Base-by-base conservation (phyloP, 2,888 invertebrate species). In the Spatulosminthurus flaviceps region DNA sequence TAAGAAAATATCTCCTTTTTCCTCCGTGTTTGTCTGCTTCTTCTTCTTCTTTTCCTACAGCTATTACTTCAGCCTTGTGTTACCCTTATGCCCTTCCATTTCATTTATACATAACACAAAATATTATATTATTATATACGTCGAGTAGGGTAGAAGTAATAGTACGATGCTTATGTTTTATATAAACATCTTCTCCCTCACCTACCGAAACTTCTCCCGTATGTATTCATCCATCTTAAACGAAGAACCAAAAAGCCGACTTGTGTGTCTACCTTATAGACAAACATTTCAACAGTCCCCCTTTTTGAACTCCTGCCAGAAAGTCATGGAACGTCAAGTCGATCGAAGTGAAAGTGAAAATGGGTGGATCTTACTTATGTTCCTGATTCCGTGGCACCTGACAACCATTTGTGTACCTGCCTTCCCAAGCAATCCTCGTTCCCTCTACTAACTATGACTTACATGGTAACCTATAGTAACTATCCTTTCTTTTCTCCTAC, bases 351-450 rank as follows among this genome's bases (percentile, higher is more conserved):
- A 81, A 81, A 81, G 81, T 78, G 81, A 78, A 81, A 78, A 78
- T 81, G 79, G 81, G 81, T 77, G 81, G 77, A 70, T 75, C 79
- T 79, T 75, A 67, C 73, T 71, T 72, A 67, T 41, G 61, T 75
- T 76, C 43, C 19, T 34, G 41, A 64, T 71, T 29, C 71, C 7
- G 64, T 77, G 77, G 76, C 79, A 81, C 81, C 81, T 81, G 81
- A 81, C 81, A 81, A 74, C 81, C 81, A 81, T 81, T 80, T 79
- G 81, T 80, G 80, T 80, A 76, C 77, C 77, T 80, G 79, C 67
- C 79, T 80, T 51, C 75, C 21, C 69, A 69, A 34, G 70, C 70
- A 51, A 51, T 51, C 51, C n/a, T 51, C n/a, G n/a, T n/a, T n/a
- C 19, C 51, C n/a, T 51, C 7, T 19, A 19, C 5, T 51, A 16